Evolutionary conservation across 2,113 vertebrate genomes (phyloP).

Genomic region (Azemiops feae): DNA sequence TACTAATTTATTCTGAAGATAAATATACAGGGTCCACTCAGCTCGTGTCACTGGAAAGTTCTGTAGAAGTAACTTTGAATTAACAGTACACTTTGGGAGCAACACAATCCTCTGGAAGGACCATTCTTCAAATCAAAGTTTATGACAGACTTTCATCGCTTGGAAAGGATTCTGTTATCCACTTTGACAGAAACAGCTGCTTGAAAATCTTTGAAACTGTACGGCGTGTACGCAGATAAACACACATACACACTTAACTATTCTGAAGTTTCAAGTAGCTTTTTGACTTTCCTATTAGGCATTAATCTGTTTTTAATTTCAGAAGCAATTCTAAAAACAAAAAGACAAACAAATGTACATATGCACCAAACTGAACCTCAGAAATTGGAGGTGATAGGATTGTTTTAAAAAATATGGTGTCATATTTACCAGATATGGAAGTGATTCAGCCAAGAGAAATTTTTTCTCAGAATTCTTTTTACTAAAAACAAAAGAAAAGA

Average conservation of each 20-base stretch:
- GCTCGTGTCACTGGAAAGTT: background rate
- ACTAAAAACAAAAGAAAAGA: background rate
- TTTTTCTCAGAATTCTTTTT: background rate
- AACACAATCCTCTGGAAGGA: background rate
- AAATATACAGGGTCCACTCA: slow-evolving; percentile 12
- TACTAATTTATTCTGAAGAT: slow-evolving; percentile 52
- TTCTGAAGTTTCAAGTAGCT: background rate
- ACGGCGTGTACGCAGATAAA: background rate
- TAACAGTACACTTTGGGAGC: background rate
- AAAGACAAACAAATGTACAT: background rate
- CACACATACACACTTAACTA: background rate
- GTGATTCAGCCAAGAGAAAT: background rate
- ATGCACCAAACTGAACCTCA: background rate
- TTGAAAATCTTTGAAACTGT: background rate
- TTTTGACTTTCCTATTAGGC: background rate
- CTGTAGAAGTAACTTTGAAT: background rate
- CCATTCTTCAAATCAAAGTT: background rate
- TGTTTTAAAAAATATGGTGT: background rate
- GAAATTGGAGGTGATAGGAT: background rate
- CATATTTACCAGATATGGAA: background rate
- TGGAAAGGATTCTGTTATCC: background rate
- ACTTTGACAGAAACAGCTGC: slow-evolving; percentile 13
- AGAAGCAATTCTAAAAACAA: slow-evolving; percentile 12
- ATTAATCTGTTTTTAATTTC: background rate
- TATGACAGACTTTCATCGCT: background rate